Conservation (phyloP, 2,888 invertebrate species). For the Drosophila kokeensis region DNA sequence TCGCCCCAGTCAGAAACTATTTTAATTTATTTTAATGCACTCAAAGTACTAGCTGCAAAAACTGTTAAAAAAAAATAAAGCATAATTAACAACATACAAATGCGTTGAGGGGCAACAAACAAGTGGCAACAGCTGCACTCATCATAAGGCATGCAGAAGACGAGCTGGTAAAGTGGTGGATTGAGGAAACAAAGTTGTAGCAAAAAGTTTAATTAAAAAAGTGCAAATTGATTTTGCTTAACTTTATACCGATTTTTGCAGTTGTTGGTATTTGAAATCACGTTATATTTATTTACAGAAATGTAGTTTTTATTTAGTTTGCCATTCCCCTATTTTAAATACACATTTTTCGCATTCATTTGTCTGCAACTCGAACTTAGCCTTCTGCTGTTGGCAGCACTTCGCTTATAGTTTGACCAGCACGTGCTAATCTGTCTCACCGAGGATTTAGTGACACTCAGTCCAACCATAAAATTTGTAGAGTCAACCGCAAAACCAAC, state of each 20-base stretch:
- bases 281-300: not conserved
- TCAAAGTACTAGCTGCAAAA: slow-evolving; percentile 6
- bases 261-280: not conserved
- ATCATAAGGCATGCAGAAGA: slow-evolving; percentile 5
- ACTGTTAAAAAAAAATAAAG: slow-evolving; percentile 7
- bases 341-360: slow-evolving; percentile 27
- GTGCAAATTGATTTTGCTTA: slow-evolving; percentile 48
- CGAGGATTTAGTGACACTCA: slow-evolving; percentile 65
- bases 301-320: slow-evolving; percentile 3
- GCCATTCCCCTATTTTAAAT: not conserved
- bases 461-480: slow-evolving; percentile 35
- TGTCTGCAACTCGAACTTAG: slow-evolving; percentile 48
- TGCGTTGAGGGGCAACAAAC: slow-evolving; percentile 5
- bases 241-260: slow-evolving; percentile 28
- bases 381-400: slow-evolving; percentile 55
- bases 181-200: not conserved
- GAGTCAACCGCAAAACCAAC: slow-evolving; percentile 41
- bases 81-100: slow-evolving; percentile 1
- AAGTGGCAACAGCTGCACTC: slow-evolving; percentile 6
- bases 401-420: slow-evolving; percentile 46
- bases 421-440: slow-evolving; percentile 77
- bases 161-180: not conserved
- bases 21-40: slow-evolving; percentile 14
- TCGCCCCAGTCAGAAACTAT: not conserved
- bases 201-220: slow-evolving; percentile 59